Evolutionary conservation across 2,113 vertebrate species (phyloP), one percentile per base, ranked within the genome.

Genomic region (Tragulus kanchil): DNA sequence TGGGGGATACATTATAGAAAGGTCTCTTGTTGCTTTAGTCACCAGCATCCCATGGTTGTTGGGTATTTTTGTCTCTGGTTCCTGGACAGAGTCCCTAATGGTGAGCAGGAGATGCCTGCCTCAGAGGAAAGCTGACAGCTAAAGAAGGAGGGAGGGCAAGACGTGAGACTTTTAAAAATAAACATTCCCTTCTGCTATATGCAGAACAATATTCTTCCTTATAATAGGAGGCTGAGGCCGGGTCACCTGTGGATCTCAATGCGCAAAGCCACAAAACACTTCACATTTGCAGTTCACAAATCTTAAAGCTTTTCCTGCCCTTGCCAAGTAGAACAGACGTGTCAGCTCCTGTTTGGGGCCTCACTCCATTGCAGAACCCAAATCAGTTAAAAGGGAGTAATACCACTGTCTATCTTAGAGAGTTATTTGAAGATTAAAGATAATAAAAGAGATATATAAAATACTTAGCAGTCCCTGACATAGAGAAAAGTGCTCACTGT

Each of bases 371-470:
- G 17, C 17, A 21, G 56, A 61, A 73, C 71, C 54, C 31, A 0
- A 64, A 15, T n/a, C n/a, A n/a, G 4, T 45, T n/a, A n/a, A n/a
- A n/a, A n/a, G n/a, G 36, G 12, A 64, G 9, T 48, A 61, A 42
- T 85, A 48, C 71, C 3, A 58, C 15, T 83, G 16, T 61, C 12
- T 88, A 21, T 62, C n/a, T 71, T 64, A 75, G 6, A 91, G 50
- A 26, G 28, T 81, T 77, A 82, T 58, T 59, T 56, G 64, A 93
- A n/a, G 14, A 79, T 86, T n/a, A 87, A 93, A 92, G n/a, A 89
- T 94, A 78, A 59, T 85, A 48, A 61, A 58, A 90, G 54, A 56
- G n/a, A 45, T 64, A 15, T 14, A 45, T 59, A 54, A 81, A 88
- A 85, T 56, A 52, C n/a, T 48, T 64, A 96, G 23, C 4, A 82